These are phyloP conservation scores for Actinemys pallida DNA, from an alignment of 2,113 vertebrate genomes.

Conservation along the genomic window DNA sequence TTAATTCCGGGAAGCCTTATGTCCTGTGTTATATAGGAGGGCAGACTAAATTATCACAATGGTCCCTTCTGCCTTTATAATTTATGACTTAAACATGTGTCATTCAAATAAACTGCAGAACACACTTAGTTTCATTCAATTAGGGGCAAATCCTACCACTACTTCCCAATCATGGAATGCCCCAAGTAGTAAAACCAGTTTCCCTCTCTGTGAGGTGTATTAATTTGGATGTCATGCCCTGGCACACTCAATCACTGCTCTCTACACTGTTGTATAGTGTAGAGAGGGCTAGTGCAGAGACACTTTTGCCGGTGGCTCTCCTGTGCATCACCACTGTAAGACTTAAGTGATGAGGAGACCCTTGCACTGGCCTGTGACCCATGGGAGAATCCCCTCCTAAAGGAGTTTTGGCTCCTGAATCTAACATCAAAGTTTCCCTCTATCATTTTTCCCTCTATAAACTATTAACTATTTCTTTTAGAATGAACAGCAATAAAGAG, in stretches of 20 bases:
- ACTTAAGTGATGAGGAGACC: not conserved
- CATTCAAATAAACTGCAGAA: not conserved
- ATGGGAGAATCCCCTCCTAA: not conserved
- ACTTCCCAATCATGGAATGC: not conserved
- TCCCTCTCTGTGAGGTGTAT: rapidly evolving
- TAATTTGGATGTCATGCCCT: not conserved
- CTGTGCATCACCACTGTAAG: rapidly evolving
- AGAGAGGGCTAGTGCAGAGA: not conserved
- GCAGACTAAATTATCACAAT: not conserved
- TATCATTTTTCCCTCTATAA: not conserved
- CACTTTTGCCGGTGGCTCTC: not conserved
- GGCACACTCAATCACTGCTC: not conserved
- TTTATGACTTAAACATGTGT: not conserved
- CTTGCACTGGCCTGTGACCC: not conserved
- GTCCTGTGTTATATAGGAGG: not conserved
- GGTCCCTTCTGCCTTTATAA: not conserved
- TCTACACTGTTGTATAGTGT: not conserved
- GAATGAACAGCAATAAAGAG: not conserved
- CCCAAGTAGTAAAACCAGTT: not conserved
- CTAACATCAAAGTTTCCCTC: not conserved
- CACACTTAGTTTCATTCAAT: not conserved
- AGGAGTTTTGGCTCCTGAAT: not conserved
- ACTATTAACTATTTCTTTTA: not conserved
- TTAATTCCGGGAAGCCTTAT: not conserved
- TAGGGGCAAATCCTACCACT: not conserved